These are phyloP conservation scores for Hippotragus niger DNA, from an alignment of 2,113 vertebrate genomes.

Conservation along the genomic window DNA sequence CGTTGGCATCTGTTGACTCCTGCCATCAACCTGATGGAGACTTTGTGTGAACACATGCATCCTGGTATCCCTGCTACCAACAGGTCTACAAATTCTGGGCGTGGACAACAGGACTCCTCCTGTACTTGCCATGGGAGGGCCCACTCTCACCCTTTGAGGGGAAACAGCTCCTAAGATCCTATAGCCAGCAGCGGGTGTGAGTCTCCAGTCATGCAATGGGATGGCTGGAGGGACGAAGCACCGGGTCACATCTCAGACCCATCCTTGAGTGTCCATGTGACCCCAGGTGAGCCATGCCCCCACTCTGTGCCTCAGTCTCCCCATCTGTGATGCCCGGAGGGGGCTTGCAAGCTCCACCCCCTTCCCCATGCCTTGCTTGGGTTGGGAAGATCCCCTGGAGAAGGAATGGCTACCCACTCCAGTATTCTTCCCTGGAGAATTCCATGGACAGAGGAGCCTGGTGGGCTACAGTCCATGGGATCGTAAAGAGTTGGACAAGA, in stretches of 20 bases:
- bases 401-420: not conserved
- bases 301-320: not conserved
- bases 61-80: not conserved
- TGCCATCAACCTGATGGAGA: not conserved
- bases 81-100: not conserved
- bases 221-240: not conserved
- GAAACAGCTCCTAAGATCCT: not conserved
- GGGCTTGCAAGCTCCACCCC: too few species aligned
- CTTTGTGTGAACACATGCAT: not conserved
- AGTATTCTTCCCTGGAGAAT: not conserved
- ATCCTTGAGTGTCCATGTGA: not conserved
- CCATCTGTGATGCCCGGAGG: too few species aligned
- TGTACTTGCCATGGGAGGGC: not conserved
- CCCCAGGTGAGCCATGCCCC: accelerated
- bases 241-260: too few species aligned
- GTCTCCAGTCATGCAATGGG: too few species aligned
- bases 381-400: not conserved
- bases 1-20: not conserved
- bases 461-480: not conserved
- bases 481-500: not conserved
- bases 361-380: not conserved
- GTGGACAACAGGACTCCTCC: not conserved
- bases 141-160: too few species aligned
- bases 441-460: not conserved
- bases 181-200: not conserved